Evolutionary conservation across 2,888 invertebrate genomes (phyloP), one percentile per base, ranked within the genome.

Genomic region (Nomada goodeniana): DNA sequence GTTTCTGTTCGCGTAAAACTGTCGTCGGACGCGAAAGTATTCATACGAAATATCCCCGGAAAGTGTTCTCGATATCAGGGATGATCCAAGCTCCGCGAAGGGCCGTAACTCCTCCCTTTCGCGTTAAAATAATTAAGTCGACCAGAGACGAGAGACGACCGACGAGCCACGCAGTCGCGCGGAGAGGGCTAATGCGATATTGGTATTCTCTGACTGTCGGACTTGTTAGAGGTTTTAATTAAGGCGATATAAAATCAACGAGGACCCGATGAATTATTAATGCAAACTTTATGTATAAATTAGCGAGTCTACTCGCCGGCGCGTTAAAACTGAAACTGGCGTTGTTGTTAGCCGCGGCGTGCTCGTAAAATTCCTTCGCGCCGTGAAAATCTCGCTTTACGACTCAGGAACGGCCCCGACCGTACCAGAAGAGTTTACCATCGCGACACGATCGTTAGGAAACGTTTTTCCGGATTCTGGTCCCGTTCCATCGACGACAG

Each of bases 211-310:
- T 89, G 90, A 91, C 91, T 91, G 92, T 89, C 91, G 85, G 83
- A 92, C 92, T 93, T 93, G 92, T 93, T 92, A 91, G 91, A 91
- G 92, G 92, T 91, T 92, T 92, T 92, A 92, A 92, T 92, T 92
- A 93, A 92, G 92, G 91, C 92, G 91, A 92, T 92, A 92, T 92
- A 93, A 93, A 88, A 93, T 93, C 91, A 91, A 90, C 88, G 88
- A 83, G 88, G 89, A 86, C 80, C 86, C 91, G 91, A 92, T 93
- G 92, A 93, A 93, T 93, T 92, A 93, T 93, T 93, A 92, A 93
- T 92, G 90, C 89, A 90, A 91, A 92, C 92, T 93, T 92, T 90
- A 91, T 92, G 92, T 92, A 92, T 92, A 92, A 93, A 92, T 93
- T 93, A 93, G 90, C 91, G 88, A 88, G 73, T 81, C 88, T 82